phyloP scores from a whole-genome alignment of 2,113 vertebrate species.

The Pachyramphus minor region DNA sequence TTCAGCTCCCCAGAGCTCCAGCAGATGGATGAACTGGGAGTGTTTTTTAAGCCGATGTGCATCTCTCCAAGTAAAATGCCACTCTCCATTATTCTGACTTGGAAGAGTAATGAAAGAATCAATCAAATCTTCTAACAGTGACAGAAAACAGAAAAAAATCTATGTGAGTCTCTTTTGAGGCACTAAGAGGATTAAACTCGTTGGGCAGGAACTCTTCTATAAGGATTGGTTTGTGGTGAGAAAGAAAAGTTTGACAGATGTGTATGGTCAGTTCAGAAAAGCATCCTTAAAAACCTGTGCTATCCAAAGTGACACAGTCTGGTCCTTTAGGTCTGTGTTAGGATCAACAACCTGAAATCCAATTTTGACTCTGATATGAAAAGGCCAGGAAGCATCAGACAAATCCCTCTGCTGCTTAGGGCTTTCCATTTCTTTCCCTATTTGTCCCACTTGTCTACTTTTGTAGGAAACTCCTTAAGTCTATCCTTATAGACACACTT shows the following conservation, averaged over 20 bases:
- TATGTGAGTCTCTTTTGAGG: background rate
- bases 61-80: slow-evolving; percentile 3
- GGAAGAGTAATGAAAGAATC: slow-evolving; percentile 56
- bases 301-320: background rate
- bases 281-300: background rate
- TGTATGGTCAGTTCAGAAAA: background rate
- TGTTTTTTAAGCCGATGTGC: background rate
- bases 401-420: background rate
- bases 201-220: background rate
- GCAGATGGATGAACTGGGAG: background rate
- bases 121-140: slow-evolving; percentile 50
- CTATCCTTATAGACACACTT: background rate
- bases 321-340: background rate
- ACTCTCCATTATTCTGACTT: slow-evolving; percentile 21
- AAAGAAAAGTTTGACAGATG: background rate
- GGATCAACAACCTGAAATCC: background rate
- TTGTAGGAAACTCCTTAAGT: background rate
- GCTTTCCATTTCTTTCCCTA: background rate
- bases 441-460: background rate
- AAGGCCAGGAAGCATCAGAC: background rate
- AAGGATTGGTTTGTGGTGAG: background rate
- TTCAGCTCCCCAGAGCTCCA: background rate
- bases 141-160: slow-evolving; percentile 55
- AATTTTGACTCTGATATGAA: background rate
- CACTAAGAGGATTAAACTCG: slow-evolving; percentile 15